Conservation (phyloP, 2,113 vertebrate species). For the Nanorana parkeri region DNA sequence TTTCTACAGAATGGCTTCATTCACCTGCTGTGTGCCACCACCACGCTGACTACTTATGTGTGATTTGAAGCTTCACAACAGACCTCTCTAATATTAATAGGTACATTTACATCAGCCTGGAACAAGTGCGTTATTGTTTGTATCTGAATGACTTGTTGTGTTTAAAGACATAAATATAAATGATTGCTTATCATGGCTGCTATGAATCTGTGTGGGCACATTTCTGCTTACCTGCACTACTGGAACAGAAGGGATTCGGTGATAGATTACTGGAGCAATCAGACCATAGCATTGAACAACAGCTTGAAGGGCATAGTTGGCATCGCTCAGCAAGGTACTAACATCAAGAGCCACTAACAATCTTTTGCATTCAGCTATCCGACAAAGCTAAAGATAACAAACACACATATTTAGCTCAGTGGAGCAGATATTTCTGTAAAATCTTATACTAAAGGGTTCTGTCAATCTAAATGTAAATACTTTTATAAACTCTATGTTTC, state of each 20-base stretch:
- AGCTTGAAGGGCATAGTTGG: constrained; percentile 79
- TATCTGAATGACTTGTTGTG: constrained; percentile 20
- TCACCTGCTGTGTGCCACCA: not conserved
- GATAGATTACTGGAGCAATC: constrained; percentile 87
- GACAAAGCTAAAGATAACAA: constrained; percentile 75
- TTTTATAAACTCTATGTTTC: constrained; percentile 43
- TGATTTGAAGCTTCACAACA: not conserved
- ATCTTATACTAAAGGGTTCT: constrained; percentile 31
- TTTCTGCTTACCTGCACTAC: constrained; percentile 80
- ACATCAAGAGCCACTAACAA: constrained; percentile 86
- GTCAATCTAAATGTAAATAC: constrained; percentile 55
- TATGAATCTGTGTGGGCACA: not conserved
- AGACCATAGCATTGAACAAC: constrained; percentile 88
- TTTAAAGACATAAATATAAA: constrained; percentile 16
- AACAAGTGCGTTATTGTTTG: not conserved
- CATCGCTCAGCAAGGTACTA: constrained; percentile 82
- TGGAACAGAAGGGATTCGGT: constrained; percentile 80
- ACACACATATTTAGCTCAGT: constrained; percentile 54
- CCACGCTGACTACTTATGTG: not conserved
- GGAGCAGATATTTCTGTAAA: constrained; percentile 21
- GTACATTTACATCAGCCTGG: not conserved
- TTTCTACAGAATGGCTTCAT: no score
- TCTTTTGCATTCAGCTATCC: constrained; percentile 86
- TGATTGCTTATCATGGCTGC: not conserved
- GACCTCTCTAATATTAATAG: not conserved